phyloP scores from a whole-genome alignment of 1,140 invertebrate genomes.

The Ruditapes philippinarum region DNA sequence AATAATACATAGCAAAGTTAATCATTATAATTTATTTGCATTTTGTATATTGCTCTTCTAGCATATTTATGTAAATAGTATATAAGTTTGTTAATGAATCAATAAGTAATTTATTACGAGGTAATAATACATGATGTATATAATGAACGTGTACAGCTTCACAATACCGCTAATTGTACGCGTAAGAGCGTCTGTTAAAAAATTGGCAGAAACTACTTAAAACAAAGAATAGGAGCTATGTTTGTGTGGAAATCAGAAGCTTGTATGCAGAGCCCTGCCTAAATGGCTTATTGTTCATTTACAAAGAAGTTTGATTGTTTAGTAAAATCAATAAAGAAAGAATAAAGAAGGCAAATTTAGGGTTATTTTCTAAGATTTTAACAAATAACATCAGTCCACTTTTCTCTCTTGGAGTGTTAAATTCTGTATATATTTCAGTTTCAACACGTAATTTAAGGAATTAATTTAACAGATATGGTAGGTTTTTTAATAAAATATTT shows the following conservation, averaged over 20 bases:
- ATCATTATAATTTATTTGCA: too few species aligned
- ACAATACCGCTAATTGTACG: conserved; percentile 18
- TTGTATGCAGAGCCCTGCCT: not conserved
- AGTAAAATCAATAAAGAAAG: conserved; percentile 55
- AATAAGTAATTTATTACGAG: too few species aligned
- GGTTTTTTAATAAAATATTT: not conserved
- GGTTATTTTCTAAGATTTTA: conserved; percentile 8
- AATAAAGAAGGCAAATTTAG: conserved; percentile 40
- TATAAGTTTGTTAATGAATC: too few species aligned
- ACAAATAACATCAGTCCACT: conserved; percentile 23
- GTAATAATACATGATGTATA: not conserved
- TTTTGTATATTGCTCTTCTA: too few species aligned
- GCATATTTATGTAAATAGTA: too few species aligned
- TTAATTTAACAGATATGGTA: not conserved
- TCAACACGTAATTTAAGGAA: not conserved
- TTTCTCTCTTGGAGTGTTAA: conserved; percentile 3
- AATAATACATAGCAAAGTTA: too few species aligned
- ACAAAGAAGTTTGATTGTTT: conserved; percentile 47
- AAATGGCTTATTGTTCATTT: conserved; percentile 52
- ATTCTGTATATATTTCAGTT: not conserved
- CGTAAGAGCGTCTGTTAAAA: conserved; percentile 13
- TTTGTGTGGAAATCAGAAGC: not conserved
- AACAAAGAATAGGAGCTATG: conserved; percentile 30
- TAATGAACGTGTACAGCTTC: not conserved
- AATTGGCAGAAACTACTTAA: conserved; percentile 26